Conservation (phyloP, 1,140 invertebrate genomes). For the Thaumatotibia leucotreta region DNA sequence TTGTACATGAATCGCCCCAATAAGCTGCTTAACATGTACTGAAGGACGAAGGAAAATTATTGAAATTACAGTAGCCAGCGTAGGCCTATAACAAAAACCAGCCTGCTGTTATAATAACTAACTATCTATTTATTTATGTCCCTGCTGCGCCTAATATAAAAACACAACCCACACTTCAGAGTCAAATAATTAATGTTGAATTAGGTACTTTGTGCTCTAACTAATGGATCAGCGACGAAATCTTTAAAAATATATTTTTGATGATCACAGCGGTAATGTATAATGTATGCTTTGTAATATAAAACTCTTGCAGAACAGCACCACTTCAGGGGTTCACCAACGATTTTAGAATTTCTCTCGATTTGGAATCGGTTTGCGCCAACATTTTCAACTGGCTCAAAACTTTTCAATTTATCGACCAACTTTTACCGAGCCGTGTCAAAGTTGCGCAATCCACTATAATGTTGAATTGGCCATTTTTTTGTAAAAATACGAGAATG, state of each 20-base stretch:
- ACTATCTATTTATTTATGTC: too few relatives aligned
- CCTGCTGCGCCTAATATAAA: too few relatives aligned
- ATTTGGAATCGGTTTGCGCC: not conserved
- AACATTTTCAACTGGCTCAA: not conserved
- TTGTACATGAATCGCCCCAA: not conserved
- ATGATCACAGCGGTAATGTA: too few relatives aligned
- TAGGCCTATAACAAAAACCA: not conserved
- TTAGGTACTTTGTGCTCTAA: too few relatives aligned
- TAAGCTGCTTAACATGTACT: not conserved
- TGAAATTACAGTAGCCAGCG: not conserved
- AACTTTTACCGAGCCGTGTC: not conserved
- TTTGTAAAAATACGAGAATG: not conserved
- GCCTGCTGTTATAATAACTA: too few relatives aligned
- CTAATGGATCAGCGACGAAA: too few relatives aligned
- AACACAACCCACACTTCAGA: too few relatives aligned
- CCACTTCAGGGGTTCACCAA: not conserved
- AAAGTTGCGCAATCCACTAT: not conserved
- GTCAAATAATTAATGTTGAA: too few relatives aligned
- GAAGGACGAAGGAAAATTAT: not conserved
- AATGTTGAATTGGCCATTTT: not conserved
- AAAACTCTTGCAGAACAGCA: not conserved
- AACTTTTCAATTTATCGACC: not conserved
- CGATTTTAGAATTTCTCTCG: not conserved
- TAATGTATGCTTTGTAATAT: not conserved
- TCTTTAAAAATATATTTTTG: too few relatives aligned